phyloP scores from a whole-genome alignment of 2,888 invertebrate genomes.

The Sympetrum striolatum region DNA sequence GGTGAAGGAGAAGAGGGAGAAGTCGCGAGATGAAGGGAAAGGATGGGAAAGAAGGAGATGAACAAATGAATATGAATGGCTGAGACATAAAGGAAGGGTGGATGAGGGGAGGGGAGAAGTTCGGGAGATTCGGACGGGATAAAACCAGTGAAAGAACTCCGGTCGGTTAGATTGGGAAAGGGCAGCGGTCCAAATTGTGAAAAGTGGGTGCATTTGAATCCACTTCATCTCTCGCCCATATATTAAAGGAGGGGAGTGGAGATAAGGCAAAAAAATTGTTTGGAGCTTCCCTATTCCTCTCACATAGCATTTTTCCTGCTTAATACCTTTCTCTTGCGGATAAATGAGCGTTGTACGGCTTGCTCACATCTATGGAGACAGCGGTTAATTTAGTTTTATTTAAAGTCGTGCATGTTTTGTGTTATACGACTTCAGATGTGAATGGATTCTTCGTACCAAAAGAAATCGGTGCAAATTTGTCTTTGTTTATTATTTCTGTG shows the following conservation, averaged over 20 bases:
- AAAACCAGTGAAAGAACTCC: background rate
- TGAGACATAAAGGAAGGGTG: background rate
- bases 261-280: background rate
- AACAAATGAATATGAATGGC: constrained; percentile 37
- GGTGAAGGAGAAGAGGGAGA: background rate
- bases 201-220: constrained; percentile 40
- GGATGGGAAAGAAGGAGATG: background rate
- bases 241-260: constrained; percentile 5
- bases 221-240: constrained; percentile 38
- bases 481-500: no score
- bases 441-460: background rate
- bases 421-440: background rate
- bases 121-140: background rate
- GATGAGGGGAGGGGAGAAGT: background rate
- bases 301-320: background rate
- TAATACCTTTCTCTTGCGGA: background rate
- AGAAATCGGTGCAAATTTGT: background rate
- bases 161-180: constrained; percentile 38
- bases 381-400: background rate
- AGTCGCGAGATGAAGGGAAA: background rate
- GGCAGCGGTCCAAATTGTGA: constrained; percentile 44
- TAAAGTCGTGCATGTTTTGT: background rate
- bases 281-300: background rate
- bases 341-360: background rate
- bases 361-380: background rate